A percentile compares a stretch with the other conserved stretches of the same genome.
Conservation (phyloP, 2,797 vertebrate species). For the Sebastes iracundus region DNA sequence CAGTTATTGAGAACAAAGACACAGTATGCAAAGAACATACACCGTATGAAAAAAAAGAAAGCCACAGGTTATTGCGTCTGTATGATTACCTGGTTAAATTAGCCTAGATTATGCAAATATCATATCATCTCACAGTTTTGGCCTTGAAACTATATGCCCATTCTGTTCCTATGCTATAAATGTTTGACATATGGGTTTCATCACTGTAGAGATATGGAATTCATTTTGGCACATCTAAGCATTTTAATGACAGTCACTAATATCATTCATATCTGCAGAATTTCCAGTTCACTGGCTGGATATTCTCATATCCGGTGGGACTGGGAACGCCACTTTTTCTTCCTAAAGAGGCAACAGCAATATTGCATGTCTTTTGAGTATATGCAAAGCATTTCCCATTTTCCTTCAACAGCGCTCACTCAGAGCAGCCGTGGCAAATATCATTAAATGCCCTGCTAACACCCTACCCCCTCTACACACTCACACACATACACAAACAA, state of each 20-base stretch:
- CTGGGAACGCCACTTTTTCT: constrained; percentile 40
- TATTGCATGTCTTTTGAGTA: constrained; percentile 80
- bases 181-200: constrained; percentile 40
- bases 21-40: neutral
- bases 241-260: constrained; percentile 76
- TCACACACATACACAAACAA: constrained; percentile 7
- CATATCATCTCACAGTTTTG: neutral
- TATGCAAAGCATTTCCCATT: constrained; percentile 78
- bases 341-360: constrained; percentile 70
- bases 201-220: constrained; percentile 53
- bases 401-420: constrained; percentile 85
- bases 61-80: constrained; percentile 10
- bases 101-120: neutral
- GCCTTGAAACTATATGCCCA: constrained; percentile 1
- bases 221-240: constrained; percentile 61
- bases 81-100: constrained; percentile 1
- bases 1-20: neutral
- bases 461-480: constrained; percentile 21
- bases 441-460: constrained; percentile 87
- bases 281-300: constrained; percentile 69
- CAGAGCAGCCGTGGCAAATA: constrained; percentile 85
- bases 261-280: constrained; percentile 74
- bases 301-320: constrained; percentile 78
- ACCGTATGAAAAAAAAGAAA: neutral
- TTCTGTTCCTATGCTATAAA: neutral